These are phyloP conservation scores for Stomatorhinus walkeri DNA, from an alignment of 2,797 vertebrate species.

Conservation along the genomic window DNA sequence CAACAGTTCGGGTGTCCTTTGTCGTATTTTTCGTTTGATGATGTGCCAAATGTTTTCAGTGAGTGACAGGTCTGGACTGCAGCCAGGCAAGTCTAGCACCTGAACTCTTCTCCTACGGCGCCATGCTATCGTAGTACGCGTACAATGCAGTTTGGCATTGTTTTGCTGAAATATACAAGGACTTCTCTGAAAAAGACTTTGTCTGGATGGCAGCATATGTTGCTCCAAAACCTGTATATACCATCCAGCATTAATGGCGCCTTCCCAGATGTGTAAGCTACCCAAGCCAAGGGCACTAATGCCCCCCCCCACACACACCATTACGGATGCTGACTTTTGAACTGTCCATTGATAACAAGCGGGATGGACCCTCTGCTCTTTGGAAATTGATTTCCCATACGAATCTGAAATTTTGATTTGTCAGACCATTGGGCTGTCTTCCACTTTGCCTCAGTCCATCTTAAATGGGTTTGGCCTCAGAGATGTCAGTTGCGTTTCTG, in stretches of 20 bases:
- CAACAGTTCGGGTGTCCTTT: not conserved
- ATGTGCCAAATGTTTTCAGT: not conserved
- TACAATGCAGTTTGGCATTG: not conserved
- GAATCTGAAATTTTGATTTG: not conserved
- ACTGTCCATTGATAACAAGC: not conserved
- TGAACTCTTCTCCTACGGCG: not conserved
- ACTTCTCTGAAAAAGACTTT: not conserved
- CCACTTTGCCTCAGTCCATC: not conserved
- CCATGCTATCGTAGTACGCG: not conserved
- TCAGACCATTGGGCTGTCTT: not conserved
- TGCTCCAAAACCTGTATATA: not conserved
- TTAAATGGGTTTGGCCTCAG: not conserved
- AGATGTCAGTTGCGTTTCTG: not conserved
- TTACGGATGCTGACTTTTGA: not conserved
- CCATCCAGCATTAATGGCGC: not conserved
- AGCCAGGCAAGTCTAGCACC: not conserved
- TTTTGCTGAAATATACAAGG: not conserved
- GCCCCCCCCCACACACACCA: not conserved
- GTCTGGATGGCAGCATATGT: not conserved
- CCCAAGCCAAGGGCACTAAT: not conserved
- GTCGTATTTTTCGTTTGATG: not conserved
- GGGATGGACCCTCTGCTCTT: not conserved
- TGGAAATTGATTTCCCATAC: not conserved
- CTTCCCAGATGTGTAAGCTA: not conserved
- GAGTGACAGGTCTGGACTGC: not conserved